Conservation (phyloP, 2,797 vertebrate genomes). For the Hoplostethus mediterraneus region DNA sequence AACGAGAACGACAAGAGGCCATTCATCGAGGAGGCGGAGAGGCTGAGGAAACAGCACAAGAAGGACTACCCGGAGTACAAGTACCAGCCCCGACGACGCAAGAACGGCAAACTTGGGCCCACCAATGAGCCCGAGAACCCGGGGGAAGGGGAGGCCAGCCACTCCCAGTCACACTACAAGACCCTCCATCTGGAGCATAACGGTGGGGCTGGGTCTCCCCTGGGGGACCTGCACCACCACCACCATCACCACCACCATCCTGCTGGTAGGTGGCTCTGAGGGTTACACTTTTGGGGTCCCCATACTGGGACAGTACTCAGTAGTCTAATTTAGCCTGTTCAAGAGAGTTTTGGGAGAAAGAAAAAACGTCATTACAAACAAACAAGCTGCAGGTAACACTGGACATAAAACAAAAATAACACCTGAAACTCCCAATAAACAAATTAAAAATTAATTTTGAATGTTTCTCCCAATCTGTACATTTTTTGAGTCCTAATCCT, state of each 20-base stretch:
- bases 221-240: constrained; percentile 91
- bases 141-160: constrained; percentile 91
- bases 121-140: constrained; percentile 87
- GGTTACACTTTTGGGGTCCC: neutral
- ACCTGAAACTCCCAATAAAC: neutral
- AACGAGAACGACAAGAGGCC: constrained; percentile 97
- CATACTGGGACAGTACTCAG: neutral
- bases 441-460: too few relatives aligned
- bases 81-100: constrained; percentile 97
- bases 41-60: constrained; percentile 98
- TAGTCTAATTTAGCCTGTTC: neutral
- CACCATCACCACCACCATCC: constrained; percentile 88
- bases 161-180: constrained; percentile 97
- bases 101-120: constrained; percentile 93
- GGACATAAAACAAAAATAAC: neutral
- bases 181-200: constrained; percentile 91
- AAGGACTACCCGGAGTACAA: constrained; percentile 99
- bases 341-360: neutral
- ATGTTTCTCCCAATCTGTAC: too few relatives aligned
- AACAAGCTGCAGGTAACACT: too few relatives aligned
- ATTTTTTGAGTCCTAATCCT: too few relatives aligned
- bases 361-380: neutral
- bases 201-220: constrained; percentile 90
- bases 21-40: constrained; percentile 98
- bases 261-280: constrained; percentile 83